Base-by-base conservation (phyloP, 1,140 invertebrate species). In the Formica selysi region DNA sequence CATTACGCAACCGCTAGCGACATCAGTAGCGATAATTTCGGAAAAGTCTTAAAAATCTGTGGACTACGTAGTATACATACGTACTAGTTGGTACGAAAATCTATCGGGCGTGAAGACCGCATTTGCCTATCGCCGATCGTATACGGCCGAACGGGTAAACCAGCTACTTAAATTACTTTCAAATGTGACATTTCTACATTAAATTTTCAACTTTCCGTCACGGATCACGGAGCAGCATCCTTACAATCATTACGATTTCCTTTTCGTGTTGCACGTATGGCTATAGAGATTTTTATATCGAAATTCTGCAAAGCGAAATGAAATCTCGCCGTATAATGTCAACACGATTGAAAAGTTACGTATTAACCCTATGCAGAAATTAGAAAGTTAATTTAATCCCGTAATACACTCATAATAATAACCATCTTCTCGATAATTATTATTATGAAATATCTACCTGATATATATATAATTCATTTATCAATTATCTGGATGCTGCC, bases 11-110 rank as follows among this genome's bases (percentile, higher is more conserved):
- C n/a, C 41, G 29, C 41, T 36, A 51, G 48, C 59, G 76, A 57
- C 54, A 57, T 76, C 70, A 26, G 16, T n/a, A 11, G 59, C 88
- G 51, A 48, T 36, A 79, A 78, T 89, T 89, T 83, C 59, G 59
- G 26, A 57, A 83, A 57, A 6, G 10, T n/a, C 36, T 71, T 78
- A 78, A 86, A 73, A 83, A 67, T 86, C 59, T 61, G 32, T 78
- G 67, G 76, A 32, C n/a, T 19, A 64, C 1, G 51, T 71, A 74
- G 54, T 8, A 80, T 48, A 16, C 7, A 19, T 22, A 11, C 0
- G 32, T 22, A 51, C 32, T 59, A 44, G 8, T 19, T 61, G n/a
- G 54, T 44, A 78, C 44, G 32, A 73, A 61, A 76, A 76, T 59
- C 57, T 57, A 61, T 67, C 74, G 51, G 19, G 57, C 73, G 59